These are phyloP conservation scores for Corythornis madagascariensis DNA, from an alignment of 2,113 vertebrate genomes.

Conservation along the genomic window DNA sequence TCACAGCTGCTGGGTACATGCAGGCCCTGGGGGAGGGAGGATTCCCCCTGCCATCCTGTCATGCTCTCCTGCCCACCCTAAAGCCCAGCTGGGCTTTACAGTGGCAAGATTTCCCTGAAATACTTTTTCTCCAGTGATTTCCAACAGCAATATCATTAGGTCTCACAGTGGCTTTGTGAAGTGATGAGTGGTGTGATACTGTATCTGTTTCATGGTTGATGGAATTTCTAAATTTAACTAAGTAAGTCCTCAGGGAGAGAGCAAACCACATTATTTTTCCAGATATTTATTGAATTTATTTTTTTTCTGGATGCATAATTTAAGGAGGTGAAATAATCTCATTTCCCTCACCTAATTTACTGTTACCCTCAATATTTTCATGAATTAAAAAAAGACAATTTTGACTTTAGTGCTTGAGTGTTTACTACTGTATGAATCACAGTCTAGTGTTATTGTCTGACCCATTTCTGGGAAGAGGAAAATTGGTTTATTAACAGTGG, in stretches of 20 bases:
- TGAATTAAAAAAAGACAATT: background rate
- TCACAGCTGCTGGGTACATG: background rate
- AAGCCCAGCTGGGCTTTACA: background rate
- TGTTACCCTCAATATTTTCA: background rate
- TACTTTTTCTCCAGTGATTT: background rate
- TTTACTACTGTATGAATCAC: background rate
- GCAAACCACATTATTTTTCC: background rate
- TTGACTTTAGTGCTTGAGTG: background rate
- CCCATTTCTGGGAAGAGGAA: background rate
- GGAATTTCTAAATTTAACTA: background rate
- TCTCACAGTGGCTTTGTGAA: background rate
- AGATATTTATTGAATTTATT: background rate
- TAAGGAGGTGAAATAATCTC: background rate
- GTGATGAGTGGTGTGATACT: background rate
- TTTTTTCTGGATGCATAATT: background rate
- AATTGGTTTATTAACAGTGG: background rate
- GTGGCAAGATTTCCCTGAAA: background rate
- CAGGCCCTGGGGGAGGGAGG: background rate
- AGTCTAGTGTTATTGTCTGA: background rate
- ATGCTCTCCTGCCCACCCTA: background rate
- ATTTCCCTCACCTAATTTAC: background rate
- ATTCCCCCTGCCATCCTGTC: background rate
- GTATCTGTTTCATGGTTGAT: background rate
- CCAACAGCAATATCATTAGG: background rate
- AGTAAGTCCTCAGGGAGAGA: background rate